These are phyloP conservation scores for Ophonus ardosiacus DNA, from an alignment of 2,888 invertebrate species.

Conservation along the genomic window DNA sequence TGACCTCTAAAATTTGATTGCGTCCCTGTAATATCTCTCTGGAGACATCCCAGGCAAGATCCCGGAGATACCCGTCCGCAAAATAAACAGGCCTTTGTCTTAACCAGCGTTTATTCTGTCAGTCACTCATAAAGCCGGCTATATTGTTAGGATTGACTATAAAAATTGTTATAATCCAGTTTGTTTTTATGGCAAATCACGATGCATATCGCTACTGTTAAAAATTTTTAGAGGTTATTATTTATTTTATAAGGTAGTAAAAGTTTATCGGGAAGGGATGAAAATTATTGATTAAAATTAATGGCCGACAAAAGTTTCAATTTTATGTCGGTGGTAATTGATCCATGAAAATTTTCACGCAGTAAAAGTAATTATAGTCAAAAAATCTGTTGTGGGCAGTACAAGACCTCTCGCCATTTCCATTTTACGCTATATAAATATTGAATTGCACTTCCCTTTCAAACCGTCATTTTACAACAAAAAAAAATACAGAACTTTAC, in stretches of 20 bases:
- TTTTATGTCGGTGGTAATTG: too few species aligned
- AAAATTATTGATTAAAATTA: background rate
- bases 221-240: conserved; percentile 35
- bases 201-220: conserved; percentile 23
- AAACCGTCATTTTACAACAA: too few species aligned
- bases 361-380: too few species aligned
- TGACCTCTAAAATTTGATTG: conserved; percentile 36
- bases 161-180: conserved; percentile 34
- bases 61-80: background rate
- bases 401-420: too few species aligned
- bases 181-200: conserved; percentile 26
- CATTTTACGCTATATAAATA: too few species aligned
- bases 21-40: conserved; percentile 7
- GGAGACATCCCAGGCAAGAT: conserved; percentile 13
- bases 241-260: conserved; percentile 30
- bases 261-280: conserved; percentile 8
- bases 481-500: too few species aligned
- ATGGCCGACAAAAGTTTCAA: too few species aligned
- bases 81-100: conserved; percentile 23
- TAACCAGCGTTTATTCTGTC: conserved; percentile 4
- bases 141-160: conserved; percentile 28
- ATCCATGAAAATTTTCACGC: too few species aligned
- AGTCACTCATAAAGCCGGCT: conserved; percentile 19
- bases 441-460: too few species aligned
- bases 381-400: too few species aligned